These are phyloP conservation scores for Labeo calbasu DNA, from an alignment of 2,797 vertebrate species.

Conservation along the genomic window DNA sequence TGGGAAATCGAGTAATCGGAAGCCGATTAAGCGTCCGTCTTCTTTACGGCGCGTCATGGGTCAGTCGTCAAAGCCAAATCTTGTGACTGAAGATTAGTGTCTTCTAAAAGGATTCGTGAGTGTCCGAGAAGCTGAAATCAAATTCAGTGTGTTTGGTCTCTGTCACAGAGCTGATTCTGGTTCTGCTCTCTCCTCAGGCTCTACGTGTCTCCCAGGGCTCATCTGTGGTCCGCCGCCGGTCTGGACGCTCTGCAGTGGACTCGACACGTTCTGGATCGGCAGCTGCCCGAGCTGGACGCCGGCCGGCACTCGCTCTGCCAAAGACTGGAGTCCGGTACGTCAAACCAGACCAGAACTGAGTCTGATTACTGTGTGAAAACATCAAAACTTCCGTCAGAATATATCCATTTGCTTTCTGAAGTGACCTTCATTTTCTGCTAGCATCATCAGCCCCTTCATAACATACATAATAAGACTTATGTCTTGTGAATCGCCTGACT, in stretches of 20 bases:
- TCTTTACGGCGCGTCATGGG: not conserved
- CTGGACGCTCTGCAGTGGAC: conserved; percentile 88
- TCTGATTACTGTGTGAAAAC: not conserved
- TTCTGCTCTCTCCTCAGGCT: conserved; percentile 77
- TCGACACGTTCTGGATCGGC: conserved; percentile 85
- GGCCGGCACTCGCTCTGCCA: conserved; percentile 86
- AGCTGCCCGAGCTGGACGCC: conserved; percentile 86
- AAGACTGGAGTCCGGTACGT: conserved; percentile 88
- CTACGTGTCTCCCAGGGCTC: conserved; percentile 80
- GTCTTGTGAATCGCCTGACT: too few species aligned
- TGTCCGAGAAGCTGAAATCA: not conserved
- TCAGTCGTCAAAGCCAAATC: not conserved
- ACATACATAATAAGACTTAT: too few species aligned
- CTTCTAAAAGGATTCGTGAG: conserved; percentile 16
- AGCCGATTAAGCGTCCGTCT: not conserved
- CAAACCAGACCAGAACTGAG: not conserved
- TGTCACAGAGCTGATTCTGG: not conserved
- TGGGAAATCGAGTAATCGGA: not conserved
- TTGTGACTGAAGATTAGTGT: conserved; percentile 13
- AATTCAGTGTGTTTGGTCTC: too few species aligned
- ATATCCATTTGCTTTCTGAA: too few species aligned
- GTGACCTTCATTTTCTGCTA: too few species aligned
- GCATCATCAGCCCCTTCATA: not conserved
- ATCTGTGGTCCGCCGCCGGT: conserved; percentile 61
- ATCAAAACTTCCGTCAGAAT: too few species aligned